A percentile compares a stretch with the other conserved stretches of the same genome.
phyloP scores from a whole-genome alignment of 2,113 vertebrate genomes.

The Leucosticte australis region DNA sequence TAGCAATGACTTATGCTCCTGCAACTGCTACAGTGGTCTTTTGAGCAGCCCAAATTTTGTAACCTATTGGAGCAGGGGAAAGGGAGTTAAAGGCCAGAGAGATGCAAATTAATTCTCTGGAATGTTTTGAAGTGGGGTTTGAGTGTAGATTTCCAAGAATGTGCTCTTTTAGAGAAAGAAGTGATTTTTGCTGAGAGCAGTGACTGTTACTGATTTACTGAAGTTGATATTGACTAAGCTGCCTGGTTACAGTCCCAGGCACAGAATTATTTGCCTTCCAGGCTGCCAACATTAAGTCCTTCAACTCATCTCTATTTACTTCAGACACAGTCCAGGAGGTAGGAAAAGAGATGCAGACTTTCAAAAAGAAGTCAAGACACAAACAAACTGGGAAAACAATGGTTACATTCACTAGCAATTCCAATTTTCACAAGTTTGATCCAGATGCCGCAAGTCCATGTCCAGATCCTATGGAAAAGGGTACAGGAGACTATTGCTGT shows the following conservation, averaged over 20 bases:
- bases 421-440: background rate
- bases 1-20: background rate
- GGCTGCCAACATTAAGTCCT: conserved; percentile 12
- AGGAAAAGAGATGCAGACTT: background rate
- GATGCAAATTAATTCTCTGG: background rate
- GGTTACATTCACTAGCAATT: background rate
- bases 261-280: conserved; percentile 37
- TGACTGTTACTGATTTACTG: conserved; percentile 15
- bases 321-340: background rate
- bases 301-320: conserved; percentile 15
- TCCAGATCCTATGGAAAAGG: background rate
- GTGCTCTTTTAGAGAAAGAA: conserved; percentile 32
- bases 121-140: background rate
- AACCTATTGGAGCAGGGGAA: background rate
- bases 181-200: conserved; percentile 13
- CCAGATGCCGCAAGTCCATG: background rate
- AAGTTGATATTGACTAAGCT: conserved; percentile 33
- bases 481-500: background rate
- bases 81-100: background rate
- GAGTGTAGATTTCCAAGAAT: background rate
- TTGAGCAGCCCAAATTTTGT: background rate
- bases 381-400: background rate
- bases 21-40: background rate
- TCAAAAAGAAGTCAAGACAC: background rate
- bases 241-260: conserved; percentile 3